phyloP scores from a whole-genome alignment of 2,888 invertebrate species.

The Apeira syringaria region DNA sequence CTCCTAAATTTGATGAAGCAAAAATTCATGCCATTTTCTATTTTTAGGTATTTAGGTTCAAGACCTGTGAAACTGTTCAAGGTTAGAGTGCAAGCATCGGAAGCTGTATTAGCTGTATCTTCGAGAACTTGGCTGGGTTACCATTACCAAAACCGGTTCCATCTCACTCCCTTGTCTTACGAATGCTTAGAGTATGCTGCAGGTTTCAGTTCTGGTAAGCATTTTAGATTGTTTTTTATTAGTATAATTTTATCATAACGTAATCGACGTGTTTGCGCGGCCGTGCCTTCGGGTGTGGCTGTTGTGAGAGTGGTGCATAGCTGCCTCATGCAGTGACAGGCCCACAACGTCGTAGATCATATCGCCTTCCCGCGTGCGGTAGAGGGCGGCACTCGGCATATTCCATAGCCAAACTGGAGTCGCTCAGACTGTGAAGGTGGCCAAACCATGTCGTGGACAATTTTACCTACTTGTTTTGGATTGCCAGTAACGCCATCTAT shows the following conservation, averaged over 20 bases:
- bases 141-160: slow-evolving; percentile 98
- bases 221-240: neutral
- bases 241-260: neutral
- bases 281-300: slow-evolving; percentile 53
- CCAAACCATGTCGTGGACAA: slow-evolving; percentile 88
- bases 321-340: slow-evolving; percentile 76
- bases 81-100: slow-evolving; percentile 97
- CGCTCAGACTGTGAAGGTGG: slow-evolving; percentile 86
- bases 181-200: slow-evolving; percentile 98
- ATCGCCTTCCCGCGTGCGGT: slow-evolving; percentile 76
- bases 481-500: too few relatives aligned
- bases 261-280: slow-evolving; percentile 63
- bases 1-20: too few relatives aligned
- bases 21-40: too few relatives aligned
- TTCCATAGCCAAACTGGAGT: slow-evolving; percentile 90
- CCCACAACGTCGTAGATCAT: slow-evolving; percentile 87
- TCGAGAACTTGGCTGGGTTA: slow-evolving; percentile 99
- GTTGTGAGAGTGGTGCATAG: slow-evolving; percentile 72
- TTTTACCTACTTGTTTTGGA: slow-evolving; percentile 20
- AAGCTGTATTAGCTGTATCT: slow-evolving; percentile 98
- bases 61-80: slow-evolving; percentile 98
- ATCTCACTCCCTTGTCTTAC: slow-evolving; percentile 97
- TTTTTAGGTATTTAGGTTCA: slow-evolving; percentile 94
- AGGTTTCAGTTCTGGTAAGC: slow-evolving; percentile 91
- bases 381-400: slow-evolving; percentile 85